These are phyloP conservation scores for Varecia variegata DNA, from an alignment of 2,797 vertebrate genomes.

Conservation along the genomic window DNA sequence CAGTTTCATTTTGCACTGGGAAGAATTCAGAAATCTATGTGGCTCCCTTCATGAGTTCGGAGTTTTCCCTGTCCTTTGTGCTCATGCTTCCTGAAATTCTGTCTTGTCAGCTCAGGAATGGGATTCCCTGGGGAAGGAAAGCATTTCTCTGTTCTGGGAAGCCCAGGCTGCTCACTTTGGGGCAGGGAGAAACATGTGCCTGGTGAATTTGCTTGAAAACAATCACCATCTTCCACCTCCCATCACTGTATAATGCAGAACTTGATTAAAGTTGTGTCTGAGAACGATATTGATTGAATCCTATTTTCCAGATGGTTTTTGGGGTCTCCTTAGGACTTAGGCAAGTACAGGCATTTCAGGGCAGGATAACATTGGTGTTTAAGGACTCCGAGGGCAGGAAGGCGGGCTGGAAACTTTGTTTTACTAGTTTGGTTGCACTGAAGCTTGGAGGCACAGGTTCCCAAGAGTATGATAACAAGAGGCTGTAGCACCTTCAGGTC, in stretches of 20 bases:
- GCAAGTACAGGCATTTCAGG: not conserved
- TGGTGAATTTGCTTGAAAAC: conserved; percentile 50
- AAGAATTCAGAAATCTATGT: not conserved
- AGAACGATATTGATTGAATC: conserved; percentile 22
- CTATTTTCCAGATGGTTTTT: conserved; percentile 23
- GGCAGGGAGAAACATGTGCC: not conserved
- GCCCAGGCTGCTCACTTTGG: not conserved
- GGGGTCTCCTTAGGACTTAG: not conserved
- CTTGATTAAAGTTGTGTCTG: conserved; percentile 70
- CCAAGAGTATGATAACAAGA: not conserved
- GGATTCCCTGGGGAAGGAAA: not conserved
- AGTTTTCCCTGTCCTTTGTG: not conserved
- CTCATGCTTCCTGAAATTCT: not conserved
- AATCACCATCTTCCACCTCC: not conserved
- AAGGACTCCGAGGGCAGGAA: not conserved
- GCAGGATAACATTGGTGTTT: not conserved
- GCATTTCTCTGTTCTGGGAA: not conserved
- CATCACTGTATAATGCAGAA: conserved; percentile 51
- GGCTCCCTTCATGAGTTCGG: not conserved
- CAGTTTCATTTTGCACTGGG: not conserved
- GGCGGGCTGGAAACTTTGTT: not conserved
- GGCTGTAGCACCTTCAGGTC: not conserved
- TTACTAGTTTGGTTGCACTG: not conserved
- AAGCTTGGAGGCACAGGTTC: not conserved
- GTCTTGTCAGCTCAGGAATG: conserved; percentile 5